phyloP scores from a whole-genome alignment of 30 jellyfish, hydroid and myxozoan species.

The Clytia hemisphaerica region DNA sequence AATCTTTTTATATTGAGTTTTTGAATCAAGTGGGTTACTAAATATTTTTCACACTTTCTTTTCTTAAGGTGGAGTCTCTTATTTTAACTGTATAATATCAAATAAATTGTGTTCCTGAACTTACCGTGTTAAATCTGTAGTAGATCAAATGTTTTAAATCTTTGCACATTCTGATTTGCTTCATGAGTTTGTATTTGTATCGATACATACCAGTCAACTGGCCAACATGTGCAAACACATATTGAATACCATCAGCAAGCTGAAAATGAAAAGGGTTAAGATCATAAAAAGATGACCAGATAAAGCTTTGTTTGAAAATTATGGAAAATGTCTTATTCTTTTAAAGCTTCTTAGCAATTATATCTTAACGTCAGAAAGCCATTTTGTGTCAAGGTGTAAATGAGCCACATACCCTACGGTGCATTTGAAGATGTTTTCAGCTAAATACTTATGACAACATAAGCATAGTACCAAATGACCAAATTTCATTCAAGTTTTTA shows the following conservation, averaged over 20 bases:
- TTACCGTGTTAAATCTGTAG: slow-evolving; percentile 96
- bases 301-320: background rate
- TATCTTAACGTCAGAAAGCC: too few relatives aligned
- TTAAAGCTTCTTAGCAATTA: too few relatives aligned
- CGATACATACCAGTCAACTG: slow-evolving; percentile 99
- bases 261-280: background rate
- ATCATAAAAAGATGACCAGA: background rate
- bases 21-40: too few relatives aligned
- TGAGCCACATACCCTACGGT: too few relatives aligned
- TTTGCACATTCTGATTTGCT: slow-evolving; percentile 97
- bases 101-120: too few relatives aligned
- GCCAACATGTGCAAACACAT: slow-evolving; percentile 94
- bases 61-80: too few relatives aligned
- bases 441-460: too few relatives aligned
- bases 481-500: slow-evolving; percentile 10
- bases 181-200: slow-evolving; percentile 96
- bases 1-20: too few relatives aligned
- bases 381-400: too few relatives aligned
- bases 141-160: slow-evolving; percentile 83
- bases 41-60: too few relatives aligned
- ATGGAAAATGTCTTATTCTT: background rate
- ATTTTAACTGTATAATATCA: background rate
- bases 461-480: background rate
- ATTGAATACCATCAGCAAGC: slow-evolving; percentile 99
- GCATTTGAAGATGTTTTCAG: background rate